phyloP scores from a whole-genome alignment of 2,113 vertebrate genomes.

The Sebastes fasciatus region DNA sequence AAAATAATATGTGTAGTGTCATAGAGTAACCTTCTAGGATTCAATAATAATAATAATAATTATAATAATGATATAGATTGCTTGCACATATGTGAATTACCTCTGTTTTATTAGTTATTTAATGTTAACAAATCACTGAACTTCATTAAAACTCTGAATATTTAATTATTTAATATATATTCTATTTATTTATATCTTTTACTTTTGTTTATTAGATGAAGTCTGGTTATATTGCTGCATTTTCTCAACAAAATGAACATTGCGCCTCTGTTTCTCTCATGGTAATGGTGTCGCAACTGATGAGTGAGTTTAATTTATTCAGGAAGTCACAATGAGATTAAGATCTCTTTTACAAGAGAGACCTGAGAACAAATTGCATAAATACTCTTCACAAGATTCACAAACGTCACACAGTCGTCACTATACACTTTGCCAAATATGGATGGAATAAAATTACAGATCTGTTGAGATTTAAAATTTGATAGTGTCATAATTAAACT shows the following conservation, averaged over 20 bases:
- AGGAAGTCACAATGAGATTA: constrained; percentile 15
- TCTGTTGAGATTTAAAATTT: too few relatives aligned
- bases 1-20: not conserved
- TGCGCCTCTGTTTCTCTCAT: not conserved
- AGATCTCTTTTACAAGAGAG: not conserved
- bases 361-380: not conserved
- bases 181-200: not conserved
- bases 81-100: not conserved
- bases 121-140: not conserved
- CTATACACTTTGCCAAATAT: too few relatives aligned
- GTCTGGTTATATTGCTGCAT: not conserved
- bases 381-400: not conserved
- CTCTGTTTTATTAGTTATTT: not conserved
- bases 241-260: not conserved
- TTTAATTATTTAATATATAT: not conserved
- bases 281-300: not conserved
- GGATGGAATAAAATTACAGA: too few relatives aligned
- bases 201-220: not conserved
- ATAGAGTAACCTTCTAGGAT: not conserved
- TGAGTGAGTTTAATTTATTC: not conserved
- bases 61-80: not conserved
- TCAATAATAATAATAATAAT: too few relatives aligned
- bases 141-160: not conserved
- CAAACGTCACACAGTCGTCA: too few relatives aligned
- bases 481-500: too few relatives aligned